Percentiles rank a stretch among this genome's conserved stretches.
Evolutionary conservation across 1,140 invertebrate species (phyloP).

Genomic region (Glomeris maerens): DNA sequence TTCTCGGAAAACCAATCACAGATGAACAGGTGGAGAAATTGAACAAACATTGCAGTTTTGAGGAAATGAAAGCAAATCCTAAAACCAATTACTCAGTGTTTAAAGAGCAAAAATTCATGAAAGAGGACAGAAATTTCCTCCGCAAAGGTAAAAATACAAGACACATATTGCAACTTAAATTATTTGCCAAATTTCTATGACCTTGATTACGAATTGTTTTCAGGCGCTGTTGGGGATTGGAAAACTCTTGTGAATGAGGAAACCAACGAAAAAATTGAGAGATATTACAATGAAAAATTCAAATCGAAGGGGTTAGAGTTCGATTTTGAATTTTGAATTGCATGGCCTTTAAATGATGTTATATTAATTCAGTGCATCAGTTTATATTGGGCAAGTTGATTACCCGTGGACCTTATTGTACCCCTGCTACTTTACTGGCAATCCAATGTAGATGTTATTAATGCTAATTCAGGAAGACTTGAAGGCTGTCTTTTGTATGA

Average conservation of each 20-base stretch:
- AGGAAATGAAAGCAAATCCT: not conserved
- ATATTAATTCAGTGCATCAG: too few relatives aligned
- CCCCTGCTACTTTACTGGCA: too few relatives aligned
- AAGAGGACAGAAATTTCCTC: not conserved
- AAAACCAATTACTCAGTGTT: not conserved
- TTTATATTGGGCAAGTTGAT: too few relatives aligned
- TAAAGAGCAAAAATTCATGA: not conserved
- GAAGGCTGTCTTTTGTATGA: too few relatives aligned
- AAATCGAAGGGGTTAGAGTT: not conserved
- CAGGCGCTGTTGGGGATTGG: not conserved
- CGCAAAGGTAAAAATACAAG: not conserved
- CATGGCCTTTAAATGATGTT: too few relatives aligned
- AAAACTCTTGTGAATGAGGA: not conserved
- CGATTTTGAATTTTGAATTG: not conserved
- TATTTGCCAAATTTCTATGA: too few relatives aligned
- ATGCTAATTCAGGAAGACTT: too few relatives aligned
- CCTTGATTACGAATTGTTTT: not conserved
- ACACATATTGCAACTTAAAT: not conserved
- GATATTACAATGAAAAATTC: not conserved
- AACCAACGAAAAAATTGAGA: not conserved
- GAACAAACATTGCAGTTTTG: not conserved
- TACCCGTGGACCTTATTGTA: too few relatives aligned
- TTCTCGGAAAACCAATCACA: not conserved
- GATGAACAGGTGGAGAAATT: not conserved
- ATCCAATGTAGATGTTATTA: too few relatives aligned